A percentile compares a stretch with the other conserved stretches of the same genome.
Evolutionary conservation across 1,140 invertebrate genomes (phyloP).

Genomic region (Venturia canescens): DNA sequence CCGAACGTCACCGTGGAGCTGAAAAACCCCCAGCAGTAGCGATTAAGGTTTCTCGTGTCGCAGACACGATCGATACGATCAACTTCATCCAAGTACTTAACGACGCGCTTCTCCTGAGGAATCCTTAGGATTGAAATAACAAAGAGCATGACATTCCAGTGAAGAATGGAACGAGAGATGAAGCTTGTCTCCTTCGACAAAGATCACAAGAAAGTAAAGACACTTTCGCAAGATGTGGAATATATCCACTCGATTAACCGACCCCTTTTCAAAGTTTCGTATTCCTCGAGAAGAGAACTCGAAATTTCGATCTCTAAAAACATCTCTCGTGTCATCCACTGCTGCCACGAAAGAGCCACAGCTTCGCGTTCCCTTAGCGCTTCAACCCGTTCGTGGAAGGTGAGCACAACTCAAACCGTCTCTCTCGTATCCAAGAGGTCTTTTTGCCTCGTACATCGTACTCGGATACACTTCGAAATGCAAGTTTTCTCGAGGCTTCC

Average conservation of each 20-base stretch:
- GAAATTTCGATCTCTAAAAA: not conserved
- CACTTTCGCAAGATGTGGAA: not conserved
- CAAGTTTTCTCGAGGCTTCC: not conserved
- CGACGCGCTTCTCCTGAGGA: too few relatives aligned
- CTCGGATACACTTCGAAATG: not conserved
- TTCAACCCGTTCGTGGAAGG: conserved; percentile 49
- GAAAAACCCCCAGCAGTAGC: too few relatives aligned
- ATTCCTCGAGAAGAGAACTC: conserved; percentile 42
- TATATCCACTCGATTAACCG: conserved; percentile 47
- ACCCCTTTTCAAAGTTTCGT: conserved; percentile 57
- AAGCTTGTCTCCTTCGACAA: not conserved
- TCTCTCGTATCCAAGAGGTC: not conserved
- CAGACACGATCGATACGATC: too few relatives aligned
- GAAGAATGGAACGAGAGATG: not conserved
- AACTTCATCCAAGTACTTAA: not conserved
- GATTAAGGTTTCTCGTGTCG: too few relatives aligned
- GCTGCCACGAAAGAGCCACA: conserved; percentile 44
- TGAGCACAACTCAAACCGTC: not conserved
- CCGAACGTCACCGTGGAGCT: too few relatives aligned
- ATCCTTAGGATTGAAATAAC: not conserved
- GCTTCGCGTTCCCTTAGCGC: conserved; percentile 51
- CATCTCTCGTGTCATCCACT: conserved; percentile 22
- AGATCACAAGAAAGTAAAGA: conserved; percentile 46
- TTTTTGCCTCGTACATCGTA: not conserved
- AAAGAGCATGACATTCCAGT: not conserved